These are phyloP conservation scores for Eilema depressum DNA, from an alignment of 2,888 invertebrate genomes.

Conservation along the genomic window DNA sequence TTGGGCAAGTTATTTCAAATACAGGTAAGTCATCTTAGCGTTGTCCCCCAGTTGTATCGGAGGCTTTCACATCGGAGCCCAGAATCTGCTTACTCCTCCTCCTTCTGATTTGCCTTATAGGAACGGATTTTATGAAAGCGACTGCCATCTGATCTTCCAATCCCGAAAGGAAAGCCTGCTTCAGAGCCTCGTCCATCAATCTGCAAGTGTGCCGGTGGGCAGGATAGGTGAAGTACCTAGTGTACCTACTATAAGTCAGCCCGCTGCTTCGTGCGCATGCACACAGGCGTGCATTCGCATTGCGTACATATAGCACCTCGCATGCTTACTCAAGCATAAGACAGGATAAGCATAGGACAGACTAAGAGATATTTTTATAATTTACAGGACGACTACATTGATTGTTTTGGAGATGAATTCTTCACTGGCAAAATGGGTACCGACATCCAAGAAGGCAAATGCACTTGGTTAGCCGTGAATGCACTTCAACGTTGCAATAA, in stretches of 20 bases:
- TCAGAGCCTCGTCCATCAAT: too few relatives aligned
- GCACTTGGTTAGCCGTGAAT: slow-evolving; percentile 96
- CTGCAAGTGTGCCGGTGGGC: too few relatives aligned
- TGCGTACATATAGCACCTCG: too few relatives aligned
- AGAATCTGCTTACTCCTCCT: background rate
- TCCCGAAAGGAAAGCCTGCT: too few relatives aligned
- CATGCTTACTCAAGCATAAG: background rate
- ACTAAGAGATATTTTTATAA: background rate
- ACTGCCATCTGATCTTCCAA: too few relatives aligned
- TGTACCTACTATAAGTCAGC: too few relatives aligned
- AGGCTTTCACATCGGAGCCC: background rate
- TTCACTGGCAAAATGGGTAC: slow-evolving; percentile 95
- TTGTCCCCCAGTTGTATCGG: too few relatives aligned
- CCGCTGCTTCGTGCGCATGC: too few relatives aligned
- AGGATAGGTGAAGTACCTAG: too few relatives aligned
- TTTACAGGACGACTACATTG: slow-evolving; percentile 92
- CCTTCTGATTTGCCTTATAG: background rate
- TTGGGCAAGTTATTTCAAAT: slow-evolving; percentile 97
- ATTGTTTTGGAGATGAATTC: slow-evolving; percentile 93
- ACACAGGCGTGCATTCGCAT: too few relatives aligned
- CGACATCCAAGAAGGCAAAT: slow-evolving; percentile 97
- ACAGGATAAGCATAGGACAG: background rate
- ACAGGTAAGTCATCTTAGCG: slow-evolving; percentile 86
- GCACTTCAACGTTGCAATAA: slow-evolving; percentile 90
- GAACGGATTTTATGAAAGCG: too few relatives aligned